Percentiles rank a stretch among this genome's conserved stretches.
Evolutionary conservation across 64 coral and sea anemone genomes (phyloP).

Genomic region (Montipora capricornis): DNA sequence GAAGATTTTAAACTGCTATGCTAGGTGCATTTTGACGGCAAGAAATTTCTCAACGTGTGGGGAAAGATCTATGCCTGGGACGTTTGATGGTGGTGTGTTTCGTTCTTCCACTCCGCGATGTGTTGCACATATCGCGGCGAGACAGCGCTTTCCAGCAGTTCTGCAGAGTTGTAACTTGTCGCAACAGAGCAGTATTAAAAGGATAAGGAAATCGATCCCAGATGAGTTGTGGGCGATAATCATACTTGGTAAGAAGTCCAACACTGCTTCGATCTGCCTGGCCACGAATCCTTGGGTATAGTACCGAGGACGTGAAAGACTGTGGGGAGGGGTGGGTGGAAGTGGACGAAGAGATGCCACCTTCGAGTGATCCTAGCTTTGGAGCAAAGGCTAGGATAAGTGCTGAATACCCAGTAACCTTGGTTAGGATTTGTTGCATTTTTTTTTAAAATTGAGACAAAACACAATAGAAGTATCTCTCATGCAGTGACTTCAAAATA

Average conservation of each 20-base stretch:
- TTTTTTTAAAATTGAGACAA: too few species aligned
- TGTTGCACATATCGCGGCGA: neutral
- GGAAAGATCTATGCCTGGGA: neutral
- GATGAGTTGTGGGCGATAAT: constrained; percentile 47
- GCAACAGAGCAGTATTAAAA: constrained; percentile 10
- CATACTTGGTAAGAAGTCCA: constrained; percentile 10
- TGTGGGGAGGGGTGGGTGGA: too few species aligned
- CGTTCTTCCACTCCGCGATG: neutral
- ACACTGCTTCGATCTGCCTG: too few species aligned
- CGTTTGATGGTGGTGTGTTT: neutral
- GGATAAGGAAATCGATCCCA: constrained; percentile 21
- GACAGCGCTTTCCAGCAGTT: neutral
- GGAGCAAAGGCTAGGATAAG: too few species aligned
- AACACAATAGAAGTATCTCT: too few species aligned
- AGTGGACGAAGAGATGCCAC: too few species aligned
- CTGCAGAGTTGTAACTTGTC: neutral
- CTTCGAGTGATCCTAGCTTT: too few species aligned
- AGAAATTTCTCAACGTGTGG: neutral
- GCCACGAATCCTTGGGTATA: too few species aligned
- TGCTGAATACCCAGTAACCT: too few species aligned
- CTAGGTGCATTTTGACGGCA: neutral
- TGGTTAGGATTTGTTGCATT: too few species aligned
- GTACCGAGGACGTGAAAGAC: too few species aligned
- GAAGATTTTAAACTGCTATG: neutral
- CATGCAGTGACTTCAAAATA: too few species aligned